Conservation (phyloP, 2,113 vertebrate genomes). For the Cacatua alba region DNA sequence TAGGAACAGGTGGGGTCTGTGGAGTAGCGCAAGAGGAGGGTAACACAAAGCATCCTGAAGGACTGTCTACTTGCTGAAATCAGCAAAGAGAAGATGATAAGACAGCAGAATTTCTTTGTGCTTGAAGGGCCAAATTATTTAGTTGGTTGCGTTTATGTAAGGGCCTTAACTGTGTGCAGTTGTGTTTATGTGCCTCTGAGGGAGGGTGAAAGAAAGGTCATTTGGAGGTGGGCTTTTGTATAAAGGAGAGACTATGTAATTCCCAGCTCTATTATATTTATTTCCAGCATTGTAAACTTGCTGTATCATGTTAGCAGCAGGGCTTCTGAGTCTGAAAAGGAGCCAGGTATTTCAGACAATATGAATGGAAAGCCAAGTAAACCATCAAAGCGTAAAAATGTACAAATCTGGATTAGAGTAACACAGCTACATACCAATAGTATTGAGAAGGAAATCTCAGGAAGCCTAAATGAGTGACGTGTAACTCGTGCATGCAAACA, state of each 20-base stretch:
- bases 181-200: neutral
- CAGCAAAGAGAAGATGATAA: neutral
- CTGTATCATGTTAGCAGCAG: neutral
- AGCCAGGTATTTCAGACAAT: neutral
- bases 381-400: neutral
- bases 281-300: neutral
- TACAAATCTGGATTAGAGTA: neutral
- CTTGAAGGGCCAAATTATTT: neutral
- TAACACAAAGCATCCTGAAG: neutral
- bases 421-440: neutral
- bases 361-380: constrained; percentile 8
- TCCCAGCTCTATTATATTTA: neutral
- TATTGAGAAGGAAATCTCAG: neutral
- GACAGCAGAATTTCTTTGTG: neutral
- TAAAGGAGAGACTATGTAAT: neutral
- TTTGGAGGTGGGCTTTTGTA: neutral
- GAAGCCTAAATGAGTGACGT: neutral
- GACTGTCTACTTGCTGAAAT: neutral
- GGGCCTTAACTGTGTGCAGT: neutral
- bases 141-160: neutral
- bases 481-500: neutral
- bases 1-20: neutral
- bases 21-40: neutral
- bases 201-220: neutral
- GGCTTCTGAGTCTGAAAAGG: neutral